phyloP scores from a whole-genome alignment of 2,888 invertebrate species.

The Ligdia adustata region DNA sequence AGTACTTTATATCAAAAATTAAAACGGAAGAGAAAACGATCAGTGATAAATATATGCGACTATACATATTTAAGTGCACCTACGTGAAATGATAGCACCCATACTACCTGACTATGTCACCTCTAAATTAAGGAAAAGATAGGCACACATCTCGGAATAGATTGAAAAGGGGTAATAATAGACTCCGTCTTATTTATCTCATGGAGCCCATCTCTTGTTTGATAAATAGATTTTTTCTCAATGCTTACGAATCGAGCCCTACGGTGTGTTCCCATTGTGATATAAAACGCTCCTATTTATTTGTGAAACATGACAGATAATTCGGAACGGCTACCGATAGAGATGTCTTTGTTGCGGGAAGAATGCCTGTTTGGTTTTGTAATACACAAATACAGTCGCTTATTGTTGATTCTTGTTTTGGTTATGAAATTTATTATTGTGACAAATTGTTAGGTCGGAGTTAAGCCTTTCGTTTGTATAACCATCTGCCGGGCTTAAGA shows the following conservation, averaged over 20 bases:
- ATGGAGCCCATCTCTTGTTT: slow-evolving; percentile 70
- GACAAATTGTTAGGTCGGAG: slow-evolving; percentile 75
- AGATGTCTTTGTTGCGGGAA: slow-evolving; percentile 71
- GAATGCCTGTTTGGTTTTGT: slow-evolving; percentile 71
- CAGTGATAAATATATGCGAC: too few species aligned
- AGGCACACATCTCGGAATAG: slow-evolving; percentile 45
- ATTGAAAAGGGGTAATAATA: slow-evolving; percentile 77
- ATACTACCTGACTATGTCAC: slow-evolving; percentile 19
- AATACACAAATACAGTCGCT: slow-evolving; percentile 61
- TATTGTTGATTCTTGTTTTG: slow-evolving; percentile 72
- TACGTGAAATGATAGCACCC: slow-evolving; percentile 1
- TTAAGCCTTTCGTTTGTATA: slow-evolving; percentile 69
- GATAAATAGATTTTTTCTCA: slow-evolving; percentile 76
- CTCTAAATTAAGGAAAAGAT: slow-evolving; percentile 38
- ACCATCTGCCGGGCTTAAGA: slow-evolving; percentile 57
- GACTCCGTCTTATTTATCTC: slow-evolving; percentile 68
- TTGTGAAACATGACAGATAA: slow-evolving; percentile 79
- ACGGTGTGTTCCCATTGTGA: slow-evolving; percentile 68
- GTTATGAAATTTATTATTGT: slow-evolving; percentile 78
- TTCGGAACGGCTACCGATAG: slow-evolving; percentile 75
- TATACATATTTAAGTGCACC: neutral
- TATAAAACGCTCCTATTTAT: slow-evolving; percentile 78
- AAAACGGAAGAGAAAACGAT: too few species aligned
- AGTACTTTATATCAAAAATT: too few species aligned
- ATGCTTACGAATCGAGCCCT: slow-evolving; percentile 64